Conservation (phyloP, 2,797 vertebrate genomes). For the Crenuchus spilurus region DNA sequence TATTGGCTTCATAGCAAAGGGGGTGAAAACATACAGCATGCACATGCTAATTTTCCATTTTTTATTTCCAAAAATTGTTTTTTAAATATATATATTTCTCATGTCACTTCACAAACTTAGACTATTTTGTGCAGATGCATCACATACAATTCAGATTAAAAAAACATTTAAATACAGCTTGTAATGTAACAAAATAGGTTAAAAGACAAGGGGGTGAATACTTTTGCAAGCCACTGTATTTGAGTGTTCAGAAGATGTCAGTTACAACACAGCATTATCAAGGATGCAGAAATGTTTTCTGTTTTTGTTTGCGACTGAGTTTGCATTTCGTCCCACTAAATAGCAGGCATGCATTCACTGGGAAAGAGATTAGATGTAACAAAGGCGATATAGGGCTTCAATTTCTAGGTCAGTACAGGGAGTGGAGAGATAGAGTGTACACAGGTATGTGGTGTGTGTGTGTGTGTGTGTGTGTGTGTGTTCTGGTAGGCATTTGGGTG, state of each 20-base stretch:
- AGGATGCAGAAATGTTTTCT: not conserved
- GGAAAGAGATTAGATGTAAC: slow-evolving; percentile 19
- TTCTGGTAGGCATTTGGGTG: not conserved
- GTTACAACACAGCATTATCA: not conserved
- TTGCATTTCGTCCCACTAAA: not conserved
- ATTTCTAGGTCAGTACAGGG: slow-evolving; percentile 25
- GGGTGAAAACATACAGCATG: too few relatives aligned
- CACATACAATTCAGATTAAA: too few relatives aligned
- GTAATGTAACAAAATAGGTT: too few relatives aligned
- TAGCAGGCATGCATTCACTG: not conserved
- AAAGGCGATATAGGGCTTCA: slow-evolving; percentile 1
- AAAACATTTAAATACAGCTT: too few relatives aligned
- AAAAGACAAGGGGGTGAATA: too few relatives aligned
- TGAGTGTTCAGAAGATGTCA: not conserved
- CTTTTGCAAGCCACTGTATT: too few relatives aligned
- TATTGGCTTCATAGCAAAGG: too few relatives aligned
- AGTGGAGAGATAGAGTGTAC: slow-evolving; percentile 5
- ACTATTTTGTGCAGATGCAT: too few relatives aligned
- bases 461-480: not conserved
- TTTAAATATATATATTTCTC: too few relatives aligned
- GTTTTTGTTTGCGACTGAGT: not conserved
- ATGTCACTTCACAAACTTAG: too few relatives aligned
- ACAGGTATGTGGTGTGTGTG: not conserved
- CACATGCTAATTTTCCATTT: too few relatives aligned
- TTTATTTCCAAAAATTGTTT: too few relatives aligned